Base-by-base conservation (phyloP, 2,888 invertebrate genomes). In the Cataglyphis rosenhaueri region DNA sequence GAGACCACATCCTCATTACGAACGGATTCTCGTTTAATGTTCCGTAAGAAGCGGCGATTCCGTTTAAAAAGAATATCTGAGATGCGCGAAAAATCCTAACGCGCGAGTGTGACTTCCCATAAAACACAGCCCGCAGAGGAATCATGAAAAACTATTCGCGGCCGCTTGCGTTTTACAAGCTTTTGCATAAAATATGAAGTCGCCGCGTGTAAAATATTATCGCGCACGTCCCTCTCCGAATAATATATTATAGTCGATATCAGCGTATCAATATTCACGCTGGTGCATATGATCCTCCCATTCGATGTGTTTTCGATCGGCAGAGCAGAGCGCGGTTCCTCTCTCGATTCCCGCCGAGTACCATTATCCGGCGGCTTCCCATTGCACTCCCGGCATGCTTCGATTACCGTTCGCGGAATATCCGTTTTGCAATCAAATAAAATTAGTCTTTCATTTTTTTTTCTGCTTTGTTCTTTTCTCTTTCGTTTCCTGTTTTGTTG, bases 351-450 rank as follows among this genome's bases (percentile, higher is more conserved):
- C 81, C 66, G 64, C 29, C 29, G 59, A 55, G 79, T 70, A 81
- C 65, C 62, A 82, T 87, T 87, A 82, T 81, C 82, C 76, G 32
- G 35, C 12, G 57, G 78, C 85, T 78, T 57, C 64, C 75, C 85
- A 38, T 48, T 65, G 55, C 73, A 32, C 71, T 81, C 83, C 57
- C 64, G 41, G 57, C 38, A 68, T 66, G 82, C 81, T 78, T 88
- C 88, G 81, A 88, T 88, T 84, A 88, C 68, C 76, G 84, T 84
- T 85, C 65, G 52, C 65, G 70, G 62, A 82, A 82, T 82, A 74
- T 74, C 66, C 74, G 82, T 86, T 86, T 84, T 74, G 74, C 73
- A 79, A 59, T 71, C 79, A 86, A 86, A 88, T 62, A 76, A 86
- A 86, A 74, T 88, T 82, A 86, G 65, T 71, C 57, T 81, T 78